Evolutionary conservation across 2,113 vertebrate species (phyloP).

Genomic region (Thomomys bottae): DNA sequence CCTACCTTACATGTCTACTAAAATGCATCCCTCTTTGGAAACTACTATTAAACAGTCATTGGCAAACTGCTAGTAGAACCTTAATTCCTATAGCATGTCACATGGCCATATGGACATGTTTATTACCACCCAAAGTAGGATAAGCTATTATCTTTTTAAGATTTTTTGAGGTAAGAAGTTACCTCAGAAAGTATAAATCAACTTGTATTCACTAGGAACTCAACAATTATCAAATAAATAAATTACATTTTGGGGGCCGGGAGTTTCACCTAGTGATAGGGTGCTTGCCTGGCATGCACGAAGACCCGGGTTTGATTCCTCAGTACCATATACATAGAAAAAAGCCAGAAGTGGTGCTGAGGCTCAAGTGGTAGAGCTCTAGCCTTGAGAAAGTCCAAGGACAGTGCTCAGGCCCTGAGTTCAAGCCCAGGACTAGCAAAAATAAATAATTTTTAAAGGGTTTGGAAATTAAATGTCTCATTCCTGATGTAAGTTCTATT

Average conservation of each 20-base stretch:
- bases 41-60: not conserved
- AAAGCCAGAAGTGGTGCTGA: too few species aligned
- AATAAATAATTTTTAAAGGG: constrained; percentile 37
- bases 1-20: not conserved
- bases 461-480: constrained; percentile 29
- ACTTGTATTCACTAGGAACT: not conserved
- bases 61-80: constrained; percentile 21
- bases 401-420: too few species aligned
- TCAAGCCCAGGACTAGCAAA: too few species aligned
- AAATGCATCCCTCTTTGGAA: not conserved
- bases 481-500: constrained; percentile 17
- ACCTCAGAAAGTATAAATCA: constrained; percentile 43
- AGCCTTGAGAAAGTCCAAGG: too few species aligned
- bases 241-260: too few species aligned
- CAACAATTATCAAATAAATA: constrained; percentile 5
- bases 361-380: too few species aligned
- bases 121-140: constrained; percentile 41
- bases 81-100: not conserved
- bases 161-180: constrained; percentile 34
- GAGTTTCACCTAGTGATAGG: too few species aligned
- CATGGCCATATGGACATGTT: constrained; percentile 30
- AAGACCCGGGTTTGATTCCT: too few species aligned
- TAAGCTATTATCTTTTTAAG: constrained; percentile 41
- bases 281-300: too few species aligned
- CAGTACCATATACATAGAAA: too few species aligned